Base-by-base conservation (phyloP, 35 echinoderm and acorn worm species). In the Hemicentrotus pulcherrimus region DNA sequence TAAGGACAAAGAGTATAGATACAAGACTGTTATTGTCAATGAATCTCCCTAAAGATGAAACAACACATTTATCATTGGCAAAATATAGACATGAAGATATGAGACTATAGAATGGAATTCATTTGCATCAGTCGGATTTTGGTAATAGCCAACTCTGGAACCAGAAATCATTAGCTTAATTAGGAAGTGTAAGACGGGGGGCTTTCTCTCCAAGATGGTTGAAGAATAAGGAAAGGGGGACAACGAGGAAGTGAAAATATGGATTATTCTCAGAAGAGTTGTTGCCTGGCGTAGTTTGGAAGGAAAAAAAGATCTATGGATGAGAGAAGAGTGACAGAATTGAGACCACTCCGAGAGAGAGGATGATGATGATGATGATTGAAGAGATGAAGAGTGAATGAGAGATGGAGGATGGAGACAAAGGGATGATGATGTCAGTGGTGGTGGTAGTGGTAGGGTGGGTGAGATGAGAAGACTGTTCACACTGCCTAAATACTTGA, bases 121-220 rank as follows among this genome's bases (percentile, higher is more conserved):
- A 93, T 93, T 90, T 90, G 88, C 88, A 30, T 90, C 88, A 41
- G 88, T 32, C 88, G 46, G 88, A 90, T 90, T 90, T 90, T 47
- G 46, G 88, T 90, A 47, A 90, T 33, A 47, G 88, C 32, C 32
- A 47, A 90, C 91, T 48, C 65, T 93, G 91, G 91, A 93, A 93
- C 91, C 91, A 48, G 46, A 47, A 93, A 93, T 93, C 91, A 93
- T 93, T 93, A 93, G n/a, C 91, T 93, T 93, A 93, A 93, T 93
- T 93, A 93, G 91, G 30, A 93, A 90, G 88, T 90, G 88, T 45
- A 90, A 90, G 46, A 32, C 32, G 32, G 32, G 52, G 88, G 88
- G 46, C 32, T 90, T 47, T 45, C 88, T 45, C 88, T 33, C 46
- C 32, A 7, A 78, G 61, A 71, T 19, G 16, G 61, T n/a, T 28